Conservation (phyloP, 1,140 invertebrate species). For the Tetragonula clypearis region DNA sequence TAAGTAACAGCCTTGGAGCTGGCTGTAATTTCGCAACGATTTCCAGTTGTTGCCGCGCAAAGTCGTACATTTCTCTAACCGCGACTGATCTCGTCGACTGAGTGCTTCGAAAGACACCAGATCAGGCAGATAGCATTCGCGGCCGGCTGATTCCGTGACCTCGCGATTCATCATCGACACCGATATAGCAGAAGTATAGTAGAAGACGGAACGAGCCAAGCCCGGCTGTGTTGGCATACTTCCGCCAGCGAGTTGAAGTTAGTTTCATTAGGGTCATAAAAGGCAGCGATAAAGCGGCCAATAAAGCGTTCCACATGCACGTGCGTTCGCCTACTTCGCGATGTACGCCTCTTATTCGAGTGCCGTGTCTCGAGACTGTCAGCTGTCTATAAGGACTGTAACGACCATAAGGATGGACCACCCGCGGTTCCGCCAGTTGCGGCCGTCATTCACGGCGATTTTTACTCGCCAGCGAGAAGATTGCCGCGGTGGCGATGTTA, state of each 20-base stretch:
- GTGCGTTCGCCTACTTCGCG: neutral
- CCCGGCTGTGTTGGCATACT: neutral
- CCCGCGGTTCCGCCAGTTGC: conserved; percentile 2
- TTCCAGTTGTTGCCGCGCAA: no score
- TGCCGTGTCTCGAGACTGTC: neutral
- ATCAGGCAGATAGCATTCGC: neutral
- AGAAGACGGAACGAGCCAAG: conserved; percentile 1
- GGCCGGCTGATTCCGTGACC: no score
- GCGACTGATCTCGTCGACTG: neutral
- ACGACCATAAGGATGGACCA: conserved; percentile 23
- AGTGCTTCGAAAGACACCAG: neutral
- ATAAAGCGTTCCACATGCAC: conserved; percentile 18
- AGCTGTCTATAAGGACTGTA: neutral
- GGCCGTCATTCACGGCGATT: conserved; percentile 12
- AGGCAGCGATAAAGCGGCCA: conserved; percentile 8
- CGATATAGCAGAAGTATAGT: no score
- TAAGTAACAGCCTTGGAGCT: no score
- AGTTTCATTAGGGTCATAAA: conserved; percentile 22
- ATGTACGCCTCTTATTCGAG: no score
- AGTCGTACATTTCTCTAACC: neutral
- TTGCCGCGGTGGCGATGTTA: conserved; percentile 36
- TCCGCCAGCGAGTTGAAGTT: neutral
- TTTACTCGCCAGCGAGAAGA: conserved; percentile 5
- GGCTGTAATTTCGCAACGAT: neutral
- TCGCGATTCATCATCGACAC: neutral